Evolutionary conservation across 2,888 invertebrate genomes (phyloP).

Genomic region (Lomographa bimaculata): DNA sequence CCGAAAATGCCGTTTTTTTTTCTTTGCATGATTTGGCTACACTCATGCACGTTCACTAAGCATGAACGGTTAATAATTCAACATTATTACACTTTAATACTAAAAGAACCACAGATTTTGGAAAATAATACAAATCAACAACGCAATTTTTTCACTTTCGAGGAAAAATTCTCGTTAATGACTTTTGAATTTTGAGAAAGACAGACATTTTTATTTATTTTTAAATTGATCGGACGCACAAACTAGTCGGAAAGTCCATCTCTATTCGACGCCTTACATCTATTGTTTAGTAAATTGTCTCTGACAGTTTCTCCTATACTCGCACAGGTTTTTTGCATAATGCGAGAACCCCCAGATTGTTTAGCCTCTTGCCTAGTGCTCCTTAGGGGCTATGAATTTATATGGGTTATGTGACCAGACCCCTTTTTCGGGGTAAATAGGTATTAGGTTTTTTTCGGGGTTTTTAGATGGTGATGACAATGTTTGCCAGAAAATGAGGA

Average conservation of each 20-base stretch:
- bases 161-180: too few species aligned
- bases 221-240: too few species aligned
- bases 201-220: too few species aligned
- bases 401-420: slow-evolving; percentile 35
- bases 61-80: too few species aligned
- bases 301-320: slow-evolving; percentile 47
- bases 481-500: slow-evolving; percentile 19
- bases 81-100: too few species aligned
- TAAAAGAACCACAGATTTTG: too few species aligned
- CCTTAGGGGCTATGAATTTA: slow-evolving; percentile 49
- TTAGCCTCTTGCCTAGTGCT: slow-evolving; percentile 41
- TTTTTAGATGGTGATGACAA: slow-evolving; percentile 23
- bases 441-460: slow-evolving; percentile 21
- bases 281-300: slow-evolving; percentile 54
- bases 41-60: too few species aligned
- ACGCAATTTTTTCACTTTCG: too few species aligned
- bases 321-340: slow-evolving; percentile 47
- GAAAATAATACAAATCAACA: too few species aligned
- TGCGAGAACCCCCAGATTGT: slow-evolving; percentile 44
- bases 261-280: slow-evolving; percentile 26
- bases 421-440: slow-evolving; percentile 30
- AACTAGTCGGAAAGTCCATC: slow-evolving; percentile 2
- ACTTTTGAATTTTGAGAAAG: too few species aligned
- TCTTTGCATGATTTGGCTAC: too few species aligned
- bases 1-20: too few species aligned